phyloP scores from a whole-genome alignment of 2,797 vertebrate species.

The Sarcoramphus papa region DNA sequence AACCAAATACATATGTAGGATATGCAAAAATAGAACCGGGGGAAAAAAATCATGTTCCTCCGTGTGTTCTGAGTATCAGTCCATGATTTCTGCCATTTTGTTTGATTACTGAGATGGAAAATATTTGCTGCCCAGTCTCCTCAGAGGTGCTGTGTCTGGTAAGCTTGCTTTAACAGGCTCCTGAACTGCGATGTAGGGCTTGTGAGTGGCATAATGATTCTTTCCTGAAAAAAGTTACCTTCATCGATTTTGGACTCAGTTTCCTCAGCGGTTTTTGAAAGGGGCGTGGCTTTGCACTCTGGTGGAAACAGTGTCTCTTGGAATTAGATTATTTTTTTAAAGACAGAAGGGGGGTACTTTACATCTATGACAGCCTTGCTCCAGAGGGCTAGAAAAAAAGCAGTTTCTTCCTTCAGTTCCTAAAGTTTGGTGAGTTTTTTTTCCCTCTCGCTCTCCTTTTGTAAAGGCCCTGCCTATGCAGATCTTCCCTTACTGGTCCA shows the following conservation, averaged over 20 bases:
- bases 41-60: background rate
- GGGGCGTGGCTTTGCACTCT: background rate
- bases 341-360: background rate
- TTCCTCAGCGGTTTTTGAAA: background rate
- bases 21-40: background rate
- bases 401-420: background rate
- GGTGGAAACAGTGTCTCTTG: background rate
- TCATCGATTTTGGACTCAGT: background rate
- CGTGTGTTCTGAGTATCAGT: background rate
- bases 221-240: background rate
- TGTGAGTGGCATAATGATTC: background rate
- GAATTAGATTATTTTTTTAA: background rate
- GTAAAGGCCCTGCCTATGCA: background rate
- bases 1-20: background rate
- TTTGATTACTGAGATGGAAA: background rate
- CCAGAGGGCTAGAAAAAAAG: background rate
- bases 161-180: background rate
- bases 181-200: background rate
- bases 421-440: background rate
- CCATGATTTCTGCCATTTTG: background rate
- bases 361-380: background rate
- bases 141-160: background rate
- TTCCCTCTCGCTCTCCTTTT: background rate
- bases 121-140: background rate
- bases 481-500: background rate